Conservation (phyloP, 2,113 vertebrate species). For the Cyanistes caeruleus region DNA sequence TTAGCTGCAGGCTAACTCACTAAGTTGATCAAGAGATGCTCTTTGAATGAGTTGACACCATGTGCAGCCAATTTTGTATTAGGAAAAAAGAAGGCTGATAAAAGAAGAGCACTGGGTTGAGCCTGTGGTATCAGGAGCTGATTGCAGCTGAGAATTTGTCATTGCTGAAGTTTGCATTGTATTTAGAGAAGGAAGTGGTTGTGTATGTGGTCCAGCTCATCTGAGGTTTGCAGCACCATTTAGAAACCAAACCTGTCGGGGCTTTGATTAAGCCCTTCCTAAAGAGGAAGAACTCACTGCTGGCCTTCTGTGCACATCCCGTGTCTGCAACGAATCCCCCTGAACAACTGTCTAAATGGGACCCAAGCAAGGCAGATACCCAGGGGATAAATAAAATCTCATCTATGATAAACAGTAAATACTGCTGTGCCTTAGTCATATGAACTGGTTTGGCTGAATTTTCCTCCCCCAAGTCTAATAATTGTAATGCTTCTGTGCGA, state of each 20-base stretch:
- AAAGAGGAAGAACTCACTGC: neutral
- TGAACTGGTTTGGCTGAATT: neutral
- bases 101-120: neutral
- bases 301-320: neutral
- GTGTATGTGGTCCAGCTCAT: neutral
- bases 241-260: neutral
- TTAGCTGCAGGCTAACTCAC: neutral
- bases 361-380: neutral
- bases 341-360: slow-evolving; percentile 17
- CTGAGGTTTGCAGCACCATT: neutral
- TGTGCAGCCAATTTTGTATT: neutral
- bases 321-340: neutral
- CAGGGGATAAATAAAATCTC: neutral
- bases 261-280: neutral
- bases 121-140: neutral
- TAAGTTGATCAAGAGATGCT: neutral
- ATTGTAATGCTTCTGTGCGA: neutral
- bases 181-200: neutral
- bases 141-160: neutral
- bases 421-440: slow-evolving; percentile 2
- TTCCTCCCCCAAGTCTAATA: neutral
- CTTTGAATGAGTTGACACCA: neutral
- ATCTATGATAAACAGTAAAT: slow-evolving; percentile 15
- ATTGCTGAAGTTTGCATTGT: neutral
- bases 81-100: neutral